Conservation (phyloP, 2,113 vertebrate genomes). For the Odontophorus gujanensis region DNA sequence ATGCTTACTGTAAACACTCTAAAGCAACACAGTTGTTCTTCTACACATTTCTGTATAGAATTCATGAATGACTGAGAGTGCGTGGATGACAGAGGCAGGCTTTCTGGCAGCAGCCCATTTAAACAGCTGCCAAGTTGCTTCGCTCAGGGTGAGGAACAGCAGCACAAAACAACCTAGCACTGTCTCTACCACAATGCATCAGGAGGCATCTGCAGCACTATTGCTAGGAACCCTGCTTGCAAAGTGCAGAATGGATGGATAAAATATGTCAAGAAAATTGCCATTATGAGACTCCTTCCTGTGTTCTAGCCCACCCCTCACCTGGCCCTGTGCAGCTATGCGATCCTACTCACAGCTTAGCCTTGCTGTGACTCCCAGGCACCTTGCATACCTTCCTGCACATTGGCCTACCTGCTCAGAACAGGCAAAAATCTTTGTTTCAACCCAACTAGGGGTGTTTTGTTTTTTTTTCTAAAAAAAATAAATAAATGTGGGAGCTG, state of each 20-base stretch:
- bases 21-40: not conserved
- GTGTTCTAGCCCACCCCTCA: not conserved
- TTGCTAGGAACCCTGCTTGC: slow-evolving; percentile 4
- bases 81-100: not conserved
- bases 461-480: not conserved
- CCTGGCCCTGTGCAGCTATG: rapidly evolving
- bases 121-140: not conserved
- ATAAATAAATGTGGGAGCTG: not conserved
- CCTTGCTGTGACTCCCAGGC: not conserved
- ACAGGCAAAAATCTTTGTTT: not conserved
- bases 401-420: not conserved
- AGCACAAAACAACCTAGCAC: slow-evolving; percentile 4
- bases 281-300: not conserved
- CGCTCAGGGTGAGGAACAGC: not conserved
- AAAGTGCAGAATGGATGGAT: not conserved
- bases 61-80: not conserved
- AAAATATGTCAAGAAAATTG: slow-evolving; percentile 48
- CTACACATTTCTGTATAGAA: not conserved
- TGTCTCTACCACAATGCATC: not conserved
- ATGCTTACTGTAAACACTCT: not conserved
- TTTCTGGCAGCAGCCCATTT: not conserved
- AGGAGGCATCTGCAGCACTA: not conserved
- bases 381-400: not conserved
- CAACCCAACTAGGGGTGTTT: not conserved
- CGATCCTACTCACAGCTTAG: not conserved